These are phyloP conservation scores for Panagrolaimus sp. DNA, from an alignment of 1,140 invertebrate species.

Conservation along the genomic window DNA sequence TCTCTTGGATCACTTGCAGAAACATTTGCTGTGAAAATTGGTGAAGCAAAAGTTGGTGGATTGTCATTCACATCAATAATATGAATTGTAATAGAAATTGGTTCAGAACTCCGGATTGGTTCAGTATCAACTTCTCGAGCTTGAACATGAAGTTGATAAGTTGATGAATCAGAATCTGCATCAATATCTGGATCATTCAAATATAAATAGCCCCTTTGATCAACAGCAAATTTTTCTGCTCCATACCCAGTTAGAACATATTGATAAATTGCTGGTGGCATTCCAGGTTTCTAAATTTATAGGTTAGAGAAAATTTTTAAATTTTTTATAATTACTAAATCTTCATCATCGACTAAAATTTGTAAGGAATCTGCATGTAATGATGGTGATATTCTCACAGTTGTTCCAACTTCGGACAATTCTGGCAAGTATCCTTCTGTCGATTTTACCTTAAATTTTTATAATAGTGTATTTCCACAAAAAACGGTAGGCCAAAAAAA, in stretches of 20 bases:
- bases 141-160: constrained; percentile 54
- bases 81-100: constrained; percentile 54
- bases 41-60: constrained; percentile 43
- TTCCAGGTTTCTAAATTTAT: constrained; percentile 52
- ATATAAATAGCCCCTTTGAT: constrained; percentile 56
- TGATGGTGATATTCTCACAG: constrained; percentile 46
- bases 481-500: neutral
- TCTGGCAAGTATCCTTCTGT: constrained; percentile 52
- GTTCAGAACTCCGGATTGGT: constrained; percentile 46
- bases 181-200: constrained; percentile 48
- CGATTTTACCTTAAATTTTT: constrained; percentile 50
- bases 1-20: constrained; percentile 40
- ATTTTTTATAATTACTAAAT: constrained; percentile 43
- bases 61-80: constrained; percentile 54
- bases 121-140: constrained; percentile 55
- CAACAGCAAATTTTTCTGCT: constrained; percentile 57
- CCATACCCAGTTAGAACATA: constrained; percentile 55
- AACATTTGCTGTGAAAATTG: constrained; percentile 54
- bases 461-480: neutral
- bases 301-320: constrained; percentile 12
- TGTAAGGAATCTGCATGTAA: constrained; percentile 46
- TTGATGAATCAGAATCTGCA: constrained; percentile 45
- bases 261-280: constrained; percentile 58
- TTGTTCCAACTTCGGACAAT: constrained; percentile 51
- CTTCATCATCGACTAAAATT: constrained; percentile 56